Base-by-base conservation (phyloP, 1,140 invertebrate species). In the Riptortus pedestris region DNA sequence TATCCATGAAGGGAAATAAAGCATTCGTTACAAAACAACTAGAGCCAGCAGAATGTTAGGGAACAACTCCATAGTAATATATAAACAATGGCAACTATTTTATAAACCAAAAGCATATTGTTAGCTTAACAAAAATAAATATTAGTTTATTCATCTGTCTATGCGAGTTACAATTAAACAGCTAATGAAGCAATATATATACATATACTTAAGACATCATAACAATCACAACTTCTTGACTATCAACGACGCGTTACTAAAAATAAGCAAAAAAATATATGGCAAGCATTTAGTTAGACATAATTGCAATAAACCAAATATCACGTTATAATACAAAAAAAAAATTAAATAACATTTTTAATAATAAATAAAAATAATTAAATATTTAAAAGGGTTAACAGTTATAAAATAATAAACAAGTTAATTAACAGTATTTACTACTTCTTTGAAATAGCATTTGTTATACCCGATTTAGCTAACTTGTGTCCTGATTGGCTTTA, bases 391-490 rank as follows among this genome's bases (percentile, higher is more conserved):
- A 18, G 33, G 26, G 57, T 59, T 59, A 59, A 59, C 57, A 59
- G 28, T 59, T 18, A 59, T 59, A 59, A 59, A 59, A 59, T 59
- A 59, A 59, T 33, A 31, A 33, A 33, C 24, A n/a, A n/a, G n/a
- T n/a, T n/a, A n/a, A n/a, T 16, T 31, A 33, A 59, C 24, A 59
- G 20, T n/a, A 59, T 59, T 29, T 24, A 55, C 51, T 55, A 59
- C 24, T 11, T 59, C n/a, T 4, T 31, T 14, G 57, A 29, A 29
- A 59, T 59, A 33, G 57, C 14, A 24, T 55, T 24, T 26, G 16
- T 28, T 24, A 28, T 63, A 63, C 62, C 62, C 62, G 62, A 63
- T 52, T 63, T 33, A 33, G 48, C 27, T 63, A 63, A 63, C 62
- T 63, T 63, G 62, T 63, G 62, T 48, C 20, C 28, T 52, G 62